Percentiles rank a stretch among this genome's conserved stretches.
Evolutionary conservation across 2,113 vertebrate species (phyloP).

Genomic region (Oncorhynchus keta): DNA sequence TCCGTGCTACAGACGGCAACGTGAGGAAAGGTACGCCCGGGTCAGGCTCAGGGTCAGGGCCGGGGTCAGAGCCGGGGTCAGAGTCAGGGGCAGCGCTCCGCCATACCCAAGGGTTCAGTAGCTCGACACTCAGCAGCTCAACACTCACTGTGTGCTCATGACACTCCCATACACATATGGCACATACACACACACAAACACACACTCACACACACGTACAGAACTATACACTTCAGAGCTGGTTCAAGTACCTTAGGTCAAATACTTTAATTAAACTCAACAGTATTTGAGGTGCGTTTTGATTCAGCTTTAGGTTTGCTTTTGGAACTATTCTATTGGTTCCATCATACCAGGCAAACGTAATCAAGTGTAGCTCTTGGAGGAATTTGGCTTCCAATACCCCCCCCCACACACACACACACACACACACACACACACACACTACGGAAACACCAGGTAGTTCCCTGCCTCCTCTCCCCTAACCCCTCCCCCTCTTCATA

Average conservation of each 20-base stretch:
- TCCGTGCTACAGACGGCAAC: slow-evolving; percentile 77
- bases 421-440: slow-evolving; percentile 9
- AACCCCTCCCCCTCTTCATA: not conserved
- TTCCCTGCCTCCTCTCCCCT: not conserved
- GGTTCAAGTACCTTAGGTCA: no score
- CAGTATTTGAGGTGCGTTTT: no score
- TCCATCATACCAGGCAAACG: no score
- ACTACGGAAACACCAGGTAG: slow-evolving; percentile 7
- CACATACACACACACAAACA: not conserved
- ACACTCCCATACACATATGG: not conserved
- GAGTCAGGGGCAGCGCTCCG: no score
- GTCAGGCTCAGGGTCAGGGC: no score
- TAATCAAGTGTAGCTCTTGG: no score
- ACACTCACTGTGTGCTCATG: no score
- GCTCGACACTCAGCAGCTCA: no score
- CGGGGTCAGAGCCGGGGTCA: no score
- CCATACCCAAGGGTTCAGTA: no score
- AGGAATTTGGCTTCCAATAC: not conserved
- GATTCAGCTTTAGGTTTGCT: no score
- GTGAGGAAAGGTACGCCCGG: slow-evolving; percentile 77
- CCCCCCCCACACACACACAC: not conserved
- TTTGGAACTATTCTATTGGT: not conserved
- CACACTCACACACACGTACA: not conserved
- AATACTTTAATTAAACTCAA: no score
- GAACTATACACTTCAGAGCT: not conserved